Conservation (phyloP, 2,797 vertebrate species). For the Streptopelia turtur region DNA sequence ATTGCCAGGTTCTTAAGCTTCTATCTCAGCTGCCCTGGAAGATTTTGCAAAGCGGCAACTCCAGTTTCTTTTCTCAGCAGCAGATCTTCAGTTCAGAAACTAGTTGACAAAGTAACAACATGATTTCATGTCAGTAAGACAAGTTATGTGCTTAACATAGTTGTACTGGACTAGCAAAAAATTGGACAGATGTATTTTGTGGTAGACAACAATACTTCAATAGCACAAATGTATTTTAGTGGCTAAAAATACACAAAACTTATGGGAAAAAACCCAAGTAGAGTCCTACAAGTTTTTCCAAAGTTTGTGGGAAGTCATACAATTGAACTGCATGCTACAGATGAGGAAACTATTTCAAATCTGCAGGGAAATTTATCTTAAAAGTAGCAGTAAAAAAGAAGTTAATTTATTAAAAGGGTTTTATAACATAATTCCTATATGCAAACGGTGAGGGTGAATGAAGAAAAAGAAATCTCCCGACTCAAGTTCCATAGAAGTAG, state of each 20-base stretch:
- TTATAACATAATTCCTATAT: neutral
- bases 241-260: neutral
- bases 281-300: neutral
- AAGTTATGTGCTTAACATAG: neutral
- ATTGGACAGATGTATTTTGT: neutral
- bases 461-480: neutral
- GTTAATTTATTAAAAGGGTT: neutral
- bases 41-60: neutral
- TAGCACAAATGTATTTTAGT: neutral
- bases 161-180: neutral
- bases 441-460: neutral
- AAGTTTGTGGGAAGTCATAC: neutral
- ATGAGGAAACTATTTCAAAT: neutral
- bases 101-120: neutral
- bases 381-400: neutral
- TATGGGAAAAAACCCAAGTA: neutral
- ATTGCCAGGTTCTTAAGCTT: neutral
- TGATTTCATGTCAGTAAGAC: rapidly evolving
- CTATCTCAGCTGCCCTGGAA: neutral
- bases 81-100: neutral
- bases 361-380: neutral
- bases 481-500: neutral
- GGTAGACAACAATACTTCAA: neutral
- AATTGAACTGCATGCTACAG: neutral
- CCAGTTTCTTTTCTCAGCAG: neutral